A percentile compares a stretch with the other conserved stretches of the same genome.
Evolutionary conservation across 92 coral and sea anemone species (phyloP).

Genomic region (Epizoanthus illoricatus): DNA sequence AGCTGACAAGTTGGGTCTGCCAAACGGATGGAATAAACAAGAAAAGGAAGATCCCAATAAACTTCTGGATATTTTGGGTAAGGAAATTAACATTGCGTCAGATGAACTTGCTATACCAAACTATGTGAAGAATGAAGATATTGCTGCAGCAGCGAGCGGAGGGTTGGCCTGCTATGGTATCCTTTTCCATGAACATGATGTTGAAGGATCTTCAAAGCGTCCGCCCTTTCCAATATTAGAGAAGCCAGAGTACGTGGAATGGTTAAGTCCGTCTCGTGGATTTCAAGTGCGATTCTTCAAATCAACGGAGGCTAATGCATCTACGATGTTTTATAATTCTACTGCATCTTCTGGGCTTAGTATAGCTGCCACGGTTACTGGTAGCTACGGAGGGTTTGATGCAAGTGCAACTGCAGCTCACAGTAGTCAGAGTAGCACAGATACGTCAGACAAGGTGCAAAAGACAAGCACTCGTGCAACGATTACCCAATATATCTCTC

Average conservation of each 20-base stretch:
- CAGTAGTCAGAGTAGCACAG: background rate
- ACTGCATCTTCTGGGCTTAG: constrained; percentile 6
- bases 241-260: constrained; percentile 5
- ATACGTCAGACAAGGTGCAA: background rate
- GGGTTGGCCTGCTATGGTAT: constrained; percentile 7
- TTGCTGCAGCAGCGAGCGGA: constrained; percentile 9
- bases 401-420: background rate
- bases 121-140: background rate
- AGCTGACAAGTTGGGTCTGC: background rate
- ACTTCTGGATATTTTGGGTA: background rate
- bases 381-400: background rate
- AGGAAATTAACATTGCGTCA: background rate
- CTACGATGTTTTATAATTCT: constrained; percentile 7
- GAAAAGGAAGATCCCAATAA: background rate
- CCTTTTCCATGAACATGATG: background rate
- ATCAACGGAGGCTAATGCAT: background rate
- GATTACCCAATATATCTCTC: background rate
- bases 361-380: background rate
- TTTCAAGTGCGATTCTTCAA: constrained; percentile 13
- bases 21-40: background rate
- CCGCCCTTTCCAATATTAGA: background rate
- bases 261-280: constrained; percentile 4
- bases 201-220: background rate
- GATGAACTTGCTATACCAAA: background rate
- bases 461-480: constrained; percentile 1